phyloP scores from a whole-genome alignment of 2,888 invertebrate genomes.

The Stenurella melanura region DNA sequence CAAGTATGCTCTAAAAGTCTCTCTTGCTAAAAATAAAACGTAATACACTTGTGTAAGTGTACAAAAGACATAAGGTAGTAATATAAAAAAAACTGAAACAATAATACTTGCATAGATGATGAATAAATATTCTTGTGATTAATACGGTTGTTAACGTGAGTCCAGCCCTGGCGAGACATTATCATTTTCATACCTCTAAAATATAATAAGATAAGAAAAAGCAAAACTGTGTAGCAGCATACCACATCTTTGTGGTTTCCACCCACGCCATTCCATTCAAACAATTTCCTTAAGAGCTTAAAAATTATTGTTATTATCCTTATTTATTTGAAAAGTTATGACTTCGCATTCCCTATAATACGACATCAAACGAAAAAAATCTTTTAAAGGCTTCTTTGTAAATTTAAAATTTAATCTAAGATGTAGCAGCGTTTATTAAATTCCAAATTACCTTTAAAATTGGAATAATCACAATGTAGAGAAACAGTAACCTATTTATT shows the following conservation, averaged over 20 bases:
- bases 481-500: neutral
- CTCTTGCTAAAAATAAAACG: too few species aligned
- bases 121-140: too few species aligned
- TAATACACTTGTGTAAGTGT: too few species aligned
- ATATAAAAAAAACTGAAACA: too few species aligned
- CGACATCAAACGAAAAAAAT: neutral
- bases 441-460: neutral
- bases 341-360: neutral
- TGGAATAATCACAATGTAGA: neutral
- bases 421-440: neutral
- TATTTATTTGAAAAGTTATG: constrained; percentile 19
- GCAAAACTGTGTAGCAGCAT: constrained; percentile 8
- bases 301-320: constrained; percentile 19
- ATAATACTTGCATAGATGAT: too few species aligned
- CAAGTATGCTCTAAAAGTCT: too few species aligned
- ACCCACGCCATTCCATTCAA: constrained; percentile 24
- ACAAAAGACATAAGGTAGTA: too few species aligned
- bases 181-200: constrained; percentile 9
- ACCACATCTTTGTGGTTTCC: neutral
- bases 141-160: neutral
- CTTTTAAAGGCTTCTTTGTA: neutral
- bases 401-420: constrained; percentile 4
- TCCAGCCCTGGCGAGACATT: constrained; percentile 3
- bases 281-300: constrained; percentile 1
- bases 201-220: constrained; percentile 8